Conservation (phyloP, 2,797 vertebrate genomes). For the Xiphophorus birchmanni region DNA sequence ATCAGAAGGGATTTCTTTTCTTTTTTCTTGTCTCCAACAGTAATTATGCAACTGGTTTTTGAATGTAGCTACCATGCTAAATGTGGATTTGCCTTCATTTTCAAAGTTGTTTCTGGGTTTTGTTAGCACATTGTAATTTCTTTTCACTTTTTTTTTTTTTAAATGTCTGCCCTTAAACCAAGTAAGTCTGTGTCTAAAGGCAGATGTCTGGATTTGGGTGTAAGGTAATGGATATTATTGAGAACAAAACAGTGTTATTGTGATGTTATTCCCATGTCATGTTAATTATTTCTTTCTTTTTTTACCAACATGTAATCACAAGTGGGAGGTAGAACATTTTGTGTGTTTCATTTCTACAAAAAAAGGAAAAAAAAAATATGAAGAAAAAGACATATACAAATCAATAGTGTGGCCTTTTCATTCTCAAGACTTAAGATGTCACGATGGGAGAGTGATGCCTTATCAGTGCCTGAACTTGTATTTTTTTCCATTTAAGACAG, state of each 20-base stretch:
- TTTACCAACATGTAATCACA: slow-evolving; percentile 78
- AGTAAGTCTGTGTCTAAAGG: slow-evolving; percentile 67
- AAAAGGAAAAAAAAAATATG: slow-evolving; percentile 70
- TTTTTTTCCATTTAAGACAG: slow-evolving; percentile 82
- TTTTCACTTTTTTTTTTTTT: slow-evolving; percentile 62
- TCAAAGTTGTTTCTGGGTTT: slow-evolving; percentile 64
- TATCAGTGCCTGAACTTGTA: slow-evolving; percentile 89
- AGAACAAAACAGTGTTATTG: slow-evolving; percentile 84
- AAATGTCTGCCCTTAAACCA: slow-evolving; percentile 66
- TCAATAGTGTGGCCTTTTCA: slow-evolving; percentile 90
- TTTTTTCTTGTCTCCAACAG: slow-evolving; percentile 61
- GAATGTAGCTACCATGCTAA: slow-evolving; percentile 84
- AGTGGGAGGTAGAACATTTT: slow-evolving; percentile 74
- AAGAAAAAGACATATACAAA: slow-evolving; percentile 83
- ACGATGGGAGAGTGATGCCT: slow-evolving; percentile 87
- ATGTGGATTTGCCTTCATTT: slow-evolving; percentile 80
- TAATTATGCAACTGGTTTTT: slow-evolving; percentile 86
- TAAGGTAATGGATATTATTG: slow-evolving; percentile 72
- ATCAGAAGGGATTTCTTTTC: slow-evolving; percentile 67
- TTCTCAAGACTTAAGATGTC: slow-evolving; percentile 86
- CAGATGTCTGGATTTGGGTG: slow-evolving; percentile 65
- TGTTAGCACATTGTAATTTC: slow-evolving; percentile 66
- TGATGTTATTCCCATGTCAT: slow-evolving; percentile 79
- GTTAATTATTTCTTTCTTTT: slow-evolving; percentile 71
- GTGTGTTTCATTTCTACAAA: slow-evolving; percentile 79